Percentiles rank a stretch among this genome's conserved stretches.
These are phyloP conservation scores for Muscina levida DNA, from an alignment of 2,888 invertebrate genomes.

Conservation along the genomic window DNA sequence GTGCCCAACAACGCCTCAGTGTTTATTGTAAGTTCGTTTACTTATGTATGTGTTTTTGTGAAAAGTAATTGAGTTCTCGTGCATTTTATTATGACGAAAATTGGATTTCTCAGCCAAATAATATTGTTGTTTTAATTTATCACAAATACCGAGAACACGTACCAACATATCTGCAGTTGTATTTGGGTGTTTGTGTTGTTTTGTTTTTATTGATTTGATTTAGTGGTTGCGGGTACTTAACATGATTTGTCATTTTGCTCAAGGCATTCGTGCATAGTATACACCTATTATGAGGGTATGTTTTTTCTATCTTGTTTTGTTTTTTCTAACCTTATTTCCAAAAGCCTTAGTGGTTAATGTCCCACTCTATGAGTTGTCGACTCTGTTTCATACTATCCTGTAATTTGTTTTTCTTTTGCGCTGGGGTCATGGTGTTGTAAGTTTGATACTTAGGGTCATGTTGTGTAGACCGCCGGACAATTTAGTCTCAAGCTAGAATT, in stretches of 20 bases:
- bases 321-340: too few relatives aligned
- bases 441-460: neutral
- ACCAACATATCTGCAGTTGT: too few relatives aligned
- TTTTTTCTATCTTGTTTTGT: too few relatives aligned
- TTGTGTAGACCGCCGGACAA: neutral
- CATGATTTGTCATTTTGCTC: neutral
- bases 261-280: conserved; percentile 8
- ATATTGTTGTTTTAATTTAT: conserved; percentile 44
- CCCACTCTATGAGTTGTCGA: too few relatives aligned
- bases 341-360: too few relatives aligned
- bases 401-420: conserved; percentile 47
- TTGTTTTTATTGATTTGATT: neutral
- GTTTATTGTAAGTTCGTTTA: neutral
- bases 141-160: conserved; percentile 7
- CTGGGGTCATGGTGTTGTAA: conserved; percentile 57
- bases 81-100: neutral
- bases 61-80: conserved; percentile 8
- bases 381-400: conserved; percentile 37
- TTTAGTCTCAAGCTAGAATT: conserved; percentile 47
- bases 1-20: neutral
- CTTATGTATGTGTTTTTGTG: neutral
- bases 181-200: neutral
- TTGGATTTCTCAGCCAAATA: conserved; percentile 23
- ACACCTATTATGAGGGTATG: neutral
- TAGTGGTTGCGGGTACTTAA: conserved; percentile 8